A percentile compares a stretch with the other conserved stretches of the same genome.
phyloP scores from a whole-genome alignment of 2,888 invertebrate species.

The Drosophila differens region DNA sequence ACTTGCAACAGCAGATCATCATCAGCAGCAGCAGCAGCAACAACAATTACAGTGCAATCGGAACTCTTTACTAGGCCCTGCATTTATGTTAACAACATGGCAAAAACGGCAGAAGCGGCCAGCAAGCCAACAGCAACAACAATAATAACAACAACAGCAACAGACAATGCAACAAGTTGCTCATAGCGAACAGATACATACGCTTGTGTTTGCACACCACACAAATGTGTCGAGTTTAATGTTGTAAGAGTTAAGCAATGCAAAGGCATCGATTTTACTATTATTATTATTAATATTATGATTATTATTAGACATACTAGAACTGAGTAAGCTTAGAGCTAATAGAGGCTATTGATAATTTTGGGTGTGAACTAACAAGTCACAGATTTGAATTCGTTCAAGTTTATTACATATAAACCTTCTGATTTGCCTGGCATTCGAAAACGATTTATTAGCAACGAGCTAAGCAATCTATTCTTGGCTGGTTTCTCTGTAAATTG shows the following conservation, averaged over 20 bases:
- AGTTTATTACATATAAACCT: background rate
- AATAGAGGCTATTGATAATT: background rate
- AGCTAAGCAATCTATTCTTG: background rate
- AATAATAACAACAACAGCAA: conserved; percentile 15
- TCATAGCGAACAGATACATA: conserved; percentile 33
- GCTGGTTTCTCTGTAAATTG: background rate
- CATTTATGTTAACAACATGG: conserved; percentile 58
- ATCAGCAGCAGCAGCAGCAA: conserved; percentile 42
- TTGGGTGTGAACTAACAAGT: background rate
- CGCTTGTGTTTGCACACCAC: conserved; percentile 48
- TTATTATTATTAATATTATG: background rate
- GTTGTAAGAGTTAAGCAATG: background rate
- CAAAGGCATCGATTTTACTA: background rate
- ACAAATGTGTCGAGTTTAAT: conserved; percentile 41
- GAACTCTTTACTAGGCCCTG: conserved; percentile 45
- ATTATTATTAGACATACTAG: background rate
- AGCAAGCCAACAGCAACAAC: conserved; percentile 13
- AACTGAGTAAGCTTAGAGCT: background rate
- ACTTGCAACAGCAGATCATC: conserved; percentile 63
- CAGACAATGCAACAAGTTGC: conserved; percentile 58
- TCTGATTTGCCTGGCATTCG: background rate
- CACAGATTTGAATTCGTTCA: background rate
- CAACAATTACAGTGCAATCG: conserved; percentile 55
- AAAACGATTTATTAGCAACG: background rate
- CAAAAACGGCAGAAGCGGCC: conserved; percentile 36